Conservation (phyloP, 2,797 vertebrate genomes). For the Cryptoblepharus egeriae region DNA sequence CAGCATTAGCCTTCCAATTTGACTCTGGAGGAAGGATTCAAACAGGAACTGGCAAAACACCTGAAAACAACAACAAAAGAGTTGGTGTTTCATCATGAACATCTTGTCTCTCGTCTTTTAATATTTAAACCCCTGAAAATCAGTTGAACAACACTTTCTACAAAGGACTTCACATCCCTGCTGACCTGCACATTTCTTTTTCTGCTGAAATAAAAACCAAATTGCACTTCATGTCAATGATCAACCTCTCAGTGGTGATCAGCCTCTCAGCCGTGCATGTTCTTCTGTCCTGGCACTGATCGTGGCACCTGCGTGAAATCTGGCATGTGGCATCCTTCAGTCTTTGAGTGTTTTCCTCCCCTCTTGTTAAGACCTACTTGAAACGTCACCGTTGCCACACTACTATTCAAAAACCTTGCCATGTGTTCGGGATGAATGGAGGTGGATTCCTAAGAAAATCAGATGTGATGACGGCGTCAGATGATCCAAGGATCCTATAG, state of each 20-base stretch:
- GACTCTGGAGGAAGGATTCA: background rate
- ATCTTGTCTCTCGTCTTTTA: background rate
- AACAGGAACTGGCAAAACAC: background rate
- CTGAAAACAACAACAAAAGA: no score
- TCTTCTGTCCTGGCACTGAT: background rate
- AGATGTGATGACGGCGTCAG: no score
- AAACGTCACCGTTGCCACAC: no score
- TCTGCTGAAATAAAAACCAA: background rate
- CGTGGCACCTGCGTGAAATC: background rate
- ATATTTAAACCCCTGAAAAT: background rate
- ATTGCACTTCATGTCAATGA: no score
- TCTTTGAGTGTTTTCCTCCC: background rate
- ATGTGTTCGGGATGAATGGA: no score
- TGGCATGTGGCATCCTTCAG: background rate
- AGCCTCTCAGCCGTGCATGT: background rate
- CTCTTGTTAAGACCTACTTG: background rate
- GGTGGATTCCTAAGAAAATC: no score
- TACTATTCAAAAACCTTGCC: no score
- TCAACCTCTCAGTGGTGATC: no score
- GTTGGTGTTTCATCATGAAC: background rate
- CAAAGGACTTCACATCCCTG: background rate
- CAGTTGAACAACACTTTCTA: no score
- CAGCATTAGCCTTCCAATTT: background rate
- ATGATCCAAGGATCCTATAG: no score
- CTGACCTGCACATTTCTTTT: background rate